Conservation (phyloP, 2,113 vertebrate species). For the Salminus brasiliensis region DNA sequence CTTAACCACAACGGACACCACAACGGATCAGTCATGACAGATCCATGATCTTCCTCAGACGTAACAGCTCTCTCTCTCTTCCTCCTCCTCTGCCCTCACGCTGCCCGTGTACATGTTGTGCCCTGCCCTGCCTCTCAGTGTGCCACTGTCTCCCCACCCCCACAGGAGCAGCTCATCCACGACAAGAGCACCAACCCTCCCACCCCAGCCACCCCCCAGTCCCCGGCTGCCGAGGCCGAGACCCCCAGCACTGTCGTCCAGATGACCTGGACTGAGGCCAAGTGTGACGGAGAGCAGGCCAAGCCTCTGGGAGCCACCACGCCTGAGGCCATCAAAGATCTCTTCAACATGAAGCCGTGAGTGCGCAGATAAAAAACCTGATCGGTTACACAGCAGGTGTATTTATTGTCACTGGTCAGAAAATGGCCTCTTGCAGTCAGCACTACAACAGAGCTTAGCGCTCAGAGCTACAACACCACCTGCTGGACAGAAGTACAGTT, state of each 20-base stretch:
- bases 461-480: constrained; percentile 26
- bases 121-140: constrained; percentile 49
- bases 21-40: not conserved
- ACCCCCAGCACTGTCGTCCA: constrained; percentile 90
- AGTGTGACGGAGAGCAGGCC: constrained; percentile 86
- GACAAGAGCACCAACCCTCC: constrained; percentile 87
- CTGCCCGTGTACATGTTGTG: constrained; percentile 23
- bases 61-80: constrained; percentile 4
- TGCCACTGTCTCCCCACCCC: constrained; percentile 72
- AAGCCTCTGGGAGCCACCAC: constrained; percentile 89
- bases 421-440: constrained; percentile 37
- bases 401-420: constrained; percentile 4
- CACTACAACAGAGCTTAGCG: constrained; percentile 9
- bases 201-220: constrained; percentile 85
- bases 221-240: constrained; percentile 82
- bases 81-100: constrained; percentile 12
- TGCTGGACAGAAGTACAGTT: constrained; percentile 16
- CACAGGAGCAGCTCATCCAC: constrained; percentile 94
- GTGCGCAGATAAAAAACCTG: not conserved
- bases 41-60: not conserved
- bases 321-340: constrained; percentile 93
- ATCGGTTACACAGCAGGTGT: not conserved
- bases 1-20: too few species aligned
- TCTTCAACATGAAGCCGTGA: constrained; percentile 99
- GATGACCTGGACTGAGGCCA: constrained; percentile 95